Evolutionary conservation across 2,797 vertebrate species (phyloP).

Genomic region (Peromyscus aztecus): DNA sequence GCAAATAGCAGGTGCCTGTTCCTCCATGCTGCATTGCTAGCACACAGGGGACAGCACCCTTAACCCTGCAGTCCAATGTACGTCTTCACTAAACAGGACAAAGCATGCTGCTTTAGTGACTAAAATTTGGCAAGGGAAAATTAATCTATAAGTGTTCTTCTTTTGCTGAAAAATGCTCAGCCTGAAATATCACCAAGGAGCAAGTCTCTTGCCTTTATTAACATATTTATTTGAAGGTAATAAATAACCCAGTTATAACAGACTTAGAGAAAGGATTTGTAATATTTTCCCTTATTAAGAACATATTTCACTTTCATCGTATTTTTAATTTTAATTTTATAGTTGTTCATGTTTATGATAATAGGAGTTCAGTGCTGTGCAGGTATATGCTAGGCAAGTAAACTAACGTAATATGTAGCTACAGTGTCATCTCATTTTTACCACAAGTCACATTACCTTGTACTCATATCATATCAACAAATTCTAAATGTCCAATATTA

Average conservation of each 20-base stretch:
- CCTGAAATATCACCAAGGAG: not conserved
- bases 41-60: accelerated
- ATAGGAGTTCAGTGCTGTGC: not conserved
- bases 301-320: not conserved
- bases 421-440: not conserved
- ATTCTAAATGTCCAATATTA: not conserved
- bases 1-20: not conserved
- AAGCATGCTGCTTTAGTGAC: not conserved
- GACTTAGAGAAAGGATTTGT: not conserved
- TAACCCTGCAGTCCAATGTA: accelerated
- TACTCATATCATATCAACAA: no score
- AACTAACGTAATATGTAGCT: not conserved
- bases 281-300: not conserved
- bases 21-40: accelerated
- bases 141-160: not conserved
- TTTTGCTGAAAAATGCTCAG: not conserved
- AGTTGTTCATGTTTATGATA: not conserved
- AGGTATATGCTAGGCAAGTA: not conserved
- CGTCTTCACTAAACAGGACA: not conserved
- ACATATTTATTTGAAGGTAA: not conserved
- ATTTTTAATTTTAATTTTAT: not conserved
- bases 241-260: not conserved
- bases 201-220: not conserved
- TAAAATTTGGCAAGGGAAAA: not conserved
- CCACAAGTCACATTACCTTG: not conserved